Percentiles rank a stretch among this genome's conserved stretches.
Evolutionary conservation across 2,113 vertebrate genomes (phyloP).

Genomic region (Grantiella picta): DNA sequence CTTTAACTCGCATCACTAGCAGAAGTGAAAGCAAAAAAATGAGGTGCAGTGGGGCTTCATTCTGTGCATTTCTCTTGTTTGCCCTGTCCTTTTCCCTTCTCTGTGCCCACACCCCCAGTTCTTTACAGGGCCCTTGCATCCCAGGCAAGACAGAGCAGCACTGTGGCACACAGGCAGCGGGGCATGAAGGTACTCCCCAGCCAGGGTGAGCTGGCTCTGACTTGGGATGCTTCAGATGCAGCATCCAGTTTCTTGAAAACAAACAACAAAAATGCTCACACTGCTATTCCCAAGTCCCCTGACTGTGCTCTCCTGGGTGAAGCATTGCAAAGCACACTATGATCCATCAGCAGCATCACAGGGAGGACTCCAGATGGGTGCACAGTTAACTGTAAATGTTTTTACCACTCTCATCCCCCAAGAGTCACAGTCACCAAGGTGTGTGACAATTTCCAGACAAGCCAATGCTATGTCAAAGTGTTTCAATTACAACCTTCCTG

Average conservation of each 20-base stretch:
- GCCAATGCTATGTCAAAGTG: not conserved
- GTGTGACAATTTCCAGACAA: not conserved
- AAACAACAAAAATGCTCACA: not conserved
- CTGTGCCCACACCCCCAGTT: not conserved
- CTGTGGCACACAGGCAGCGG: accelerated
- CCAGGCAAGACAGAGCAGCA: not conserved
- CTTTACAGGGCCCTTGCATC: not conserved
- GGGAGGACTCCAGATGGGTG: not conserved
- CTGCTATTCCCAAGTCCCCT: not conserved
- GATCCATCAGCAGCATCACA: not conserved
- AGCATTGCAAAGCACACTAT: not conserved
- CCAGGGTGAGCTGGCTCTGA: not conserved
- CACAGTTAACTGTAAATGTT: not conserved
- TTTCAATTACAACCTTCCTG: not conserved
- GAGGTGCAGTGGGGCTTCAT: not conserved
- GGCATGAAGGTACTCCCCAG: not conserved
- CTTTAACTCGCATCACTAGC: not conserved
- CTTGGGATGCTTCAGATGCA: not conserved
- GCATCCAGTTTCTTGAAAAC: not conserved
- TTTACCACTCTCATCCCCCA: not conserved
- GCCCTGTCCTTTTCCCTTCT: not conserved
- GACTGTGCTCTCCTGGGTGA: not conserved
- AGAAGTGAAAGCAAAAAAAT: not conserved
- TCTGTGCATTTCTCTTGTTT: not conserved
- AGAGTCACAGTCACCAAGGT: not conserved